phyloP scores from a whole-genome alignment of 2,113 vertebrate species.

The Forbesichthys papilliferus region DNA sequence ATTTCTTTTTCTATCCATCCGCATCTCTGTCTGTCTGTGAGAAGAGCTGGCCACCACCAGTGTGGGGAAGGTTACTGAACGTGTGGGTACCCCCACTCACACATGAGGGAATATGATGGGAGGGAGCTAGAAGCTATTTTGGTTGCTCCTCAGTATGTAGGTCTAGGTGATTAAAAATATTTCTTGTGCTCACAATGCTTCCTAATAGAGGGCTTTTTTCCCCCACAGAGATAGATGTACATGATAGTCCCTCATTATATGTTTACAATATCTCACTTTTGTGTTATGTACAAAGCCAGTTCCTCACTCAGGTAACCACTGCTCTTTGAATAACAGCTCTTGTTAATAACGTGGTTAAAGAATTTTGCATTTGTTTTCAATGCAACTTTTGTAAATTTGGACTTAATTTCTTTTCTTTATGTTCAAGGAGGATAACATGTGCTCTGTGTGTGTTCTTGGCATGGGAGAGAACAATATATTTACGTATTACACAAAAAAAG shows the following conservation, averaged over 20 bases:
- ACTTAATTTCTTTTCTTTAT: background rate
- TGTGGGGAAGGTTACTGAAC: slow-evolving; percentile 75
- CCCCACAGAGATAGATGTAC: slow-evolving; percentile 26
- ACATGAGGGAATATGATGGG: slow-evolving; percentile 69
- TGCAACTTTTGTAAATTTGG: background rate
- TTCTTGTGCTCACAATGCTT: slow-evolving; percentile 51
- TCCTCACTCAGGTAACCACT: background rate
- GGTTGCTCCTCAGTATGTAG: slow-evolving; percentile 70
- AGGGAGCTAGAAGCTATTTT: slow-evolving; percentile 70
- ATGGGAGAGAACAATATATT: background rate
- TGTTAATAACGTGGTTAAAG: background rate
- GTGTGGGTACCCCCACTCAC: slow-evolving; percentile 55
- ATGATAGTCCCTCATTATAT: slow-evolving; percentile 11
- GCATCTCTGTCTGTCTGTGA: slow-evolving; percentile 58
- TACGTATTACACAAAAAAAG: background rate
- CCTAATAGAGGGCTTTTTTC: slow-evolving; percentile 41
- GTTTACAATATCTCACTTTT: background rate
- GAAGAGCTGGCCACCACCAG: slow-evolving; percentile 67
- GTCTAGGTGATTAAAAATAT: slow-evolving; percentile 77
- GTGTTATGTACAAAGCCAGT: background rate
- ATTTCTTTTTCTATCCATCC: slow-evolving; percentile 63
- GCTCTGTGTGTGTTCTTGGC: no score
- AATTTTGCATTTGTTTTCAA: background rate
- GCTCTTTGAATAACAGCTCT: background rate
- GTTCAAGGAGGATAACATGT: no score